Percentiles rank a stretch among this genome's conserved stretches.
Evolutionary conservation across 2,797 vertebrate species (phyloP).

Genomic region (Phyllotis vaccarum): DNA sequence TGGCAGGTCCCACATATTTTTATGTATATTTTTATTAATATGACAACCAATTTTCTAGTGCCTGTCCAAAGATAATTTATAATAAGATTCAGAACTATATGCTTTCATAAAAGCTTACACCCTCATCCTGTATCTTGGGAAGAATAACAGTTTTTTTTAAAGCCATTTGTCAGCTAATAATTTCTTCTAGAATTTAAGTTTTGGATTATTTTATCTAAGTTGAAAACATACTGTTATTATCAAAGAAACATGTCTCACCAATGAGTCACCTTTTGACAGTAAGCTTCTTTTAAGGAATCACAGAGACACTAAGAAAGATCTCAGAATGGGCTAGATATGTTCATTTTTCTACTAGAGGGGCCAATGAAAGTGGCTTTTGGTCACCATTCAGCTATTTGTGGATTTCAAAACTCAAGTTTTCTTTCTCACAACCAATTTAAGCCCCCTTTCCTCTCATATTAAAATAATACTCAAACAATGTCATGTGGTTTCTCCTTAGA

Average conservation of each 20-base stretch:
- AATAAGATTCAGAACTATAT: background rate
- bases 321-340: background rate
- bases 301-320: background rate
- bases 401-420: conserved; percentile 67
- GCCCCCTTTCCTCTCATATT: background rate
- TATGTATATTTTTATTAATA: background rate
- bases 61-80: background rate
- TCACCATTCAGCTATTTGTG: background rate
- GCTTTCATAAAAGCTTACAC: background rate
- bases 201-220: conserved; percentile 43
- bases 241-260: conserved; percentile 25
- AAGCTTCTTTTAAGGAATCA: conserved; percentile 46
- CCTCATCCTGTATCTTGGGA: background rate
- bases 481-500: background rate
- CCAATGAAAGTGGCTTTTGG: background rate
- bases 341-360: conserved; percentile 30
- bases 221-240: conserved; percentile 21
- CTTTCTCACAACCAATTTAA: background rate
- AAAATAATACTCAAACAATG: background rate
- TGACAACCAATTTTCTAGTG: background rate
- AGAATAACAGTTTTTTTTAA: conserved; percentile 3
- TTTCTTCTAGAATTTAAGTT: conserved; percentile 46
- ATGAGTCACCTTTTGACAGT: background rate
- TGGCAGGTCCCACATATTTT: background rate
- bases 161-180: conserved; percentile 32